Base-by-base conservation (phyloP, 2,113 vertebrate genomes). In the Nannobrachium achirus region DNA sequence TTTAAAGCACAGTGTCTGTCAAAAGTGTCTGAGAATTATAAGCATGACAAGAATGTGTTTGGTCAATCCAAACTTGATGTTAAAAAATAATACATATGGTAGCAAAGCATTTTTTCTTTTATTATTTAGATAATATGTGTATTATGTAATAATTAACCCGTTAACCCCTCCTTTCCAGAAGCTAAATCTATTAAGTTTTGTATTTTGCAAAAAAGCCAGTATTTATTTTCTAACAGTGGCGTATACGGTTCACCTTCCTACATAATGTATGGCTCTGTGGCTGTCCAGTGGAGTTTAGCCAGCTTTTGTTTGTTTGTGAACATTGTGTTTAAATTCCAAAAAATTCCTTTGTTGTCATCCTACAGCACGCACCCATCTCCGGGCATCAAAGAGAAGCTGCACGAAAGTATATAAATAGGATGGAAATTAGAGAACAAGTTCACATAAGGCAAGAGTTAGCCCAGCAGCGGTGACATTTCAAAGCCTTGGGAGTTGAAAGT, bases 401-500 rank as follows among this genome's bases (percentile, higher is more conserved):
- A 25, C 6, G 10, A 45, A 25, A 61, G 41, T 50, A 39, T 6
- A 56, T 58, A 59, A 3, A 19, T 20, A 20, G 51, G 51, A 1
- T 46, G 4, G 16, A 60, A 60, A 25, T 40, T 10, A 6, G 8
- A 56, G 18, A 9, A 33, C 5, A 25, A 11, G 39, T 44, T 9
- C 40, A 57, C 58, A 56, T 51, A 18, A 66, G 16, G 46, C 16
- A 38, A 50, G 39, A 65, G 60, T 58, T 20, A 13, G 53, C 69
- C 2, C 49, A 57, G 60, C 15, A 16, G 13, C 15, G 50, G 50
- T 78, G 61, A 73, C 7, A 10, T 51, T 19, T 74, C 39, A 56
- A 56, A 66, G 63, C 8, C n/a, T 53, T 16, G 33, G 15, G n/a
- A 50, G 56, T 10, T 70, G n/a, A 58, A 68, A 77, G 53, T 53